These are phyloP conservation scores for Oreamnos americanus DNA, from an alignment of 2,113 vertebrate species.

Conservation along the genomic window DNA sequence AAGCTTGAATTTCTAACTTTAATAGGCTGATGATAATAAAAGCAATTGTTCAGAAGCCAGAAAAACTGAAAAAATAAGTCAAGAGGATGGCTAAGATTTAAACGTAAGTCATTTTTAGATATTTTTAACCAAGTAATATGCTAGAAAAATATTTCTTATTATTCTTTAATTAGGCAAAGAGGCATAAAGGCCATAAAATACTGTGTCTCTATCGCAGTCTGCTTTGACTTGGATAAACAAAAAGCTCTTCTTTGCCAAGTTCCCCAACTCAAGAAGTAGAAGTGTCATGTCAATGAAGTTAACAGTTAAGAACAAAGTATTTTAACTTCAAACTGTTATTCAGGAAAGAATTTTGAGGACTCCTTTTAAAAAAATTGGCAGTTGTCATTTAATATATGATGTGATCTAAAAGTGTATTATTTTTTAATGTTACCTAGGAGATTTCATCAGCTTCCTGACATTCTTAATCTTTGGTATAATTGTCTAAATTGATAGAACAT, in stretches of 20 bases:
- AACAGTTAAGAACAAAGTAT: conserved; percentile 80
- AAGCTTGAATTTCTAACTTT: background rate
- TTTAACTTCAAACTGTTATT: conserved; percentile 83
- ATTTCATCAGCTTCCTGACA: conserved; percentile 83
- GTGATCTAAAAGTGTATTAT: conserved; percentile 84
- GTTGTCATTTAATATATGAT: conserved; percentile 83
- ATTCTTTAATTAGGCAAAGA: conserved; percentile 54
- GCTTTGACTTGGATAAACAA: conserved; percentile 56
- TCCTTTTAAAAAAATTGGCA: conserved; percentile 81
- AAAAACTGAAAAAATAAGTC: background rate
- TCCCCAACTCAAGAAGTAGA: conserved; percentile 67
- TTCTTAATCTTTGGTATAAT: conserved; percentile 83
- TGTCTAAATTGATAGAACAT: conserved; percentile 81
- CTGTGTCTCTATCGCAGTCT: conserved; percentile 15
- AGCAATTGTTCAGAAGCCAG: background rate
- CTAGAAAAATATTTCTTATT: background rate
- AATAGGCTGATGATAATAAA: background rate
- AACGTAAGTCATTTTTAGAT: background rate
- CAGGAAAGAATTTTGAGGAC: conserved; percentile 80
- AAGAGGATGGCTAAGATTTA: conserved; percentile 26
- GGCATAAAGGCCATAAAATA: background rate
- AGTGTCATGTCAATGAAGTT: conserved; percentile 76
- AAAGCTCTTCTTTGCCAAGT: conserved; percentile 69
- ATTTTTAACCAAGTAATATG: background rate
- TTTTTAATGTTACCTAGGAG: conserved; percentile 83